Evolutionary conservation across 1,140 invertebrate genomes (phyloP).

Genomic region (Heterodera carotae): DNA sequence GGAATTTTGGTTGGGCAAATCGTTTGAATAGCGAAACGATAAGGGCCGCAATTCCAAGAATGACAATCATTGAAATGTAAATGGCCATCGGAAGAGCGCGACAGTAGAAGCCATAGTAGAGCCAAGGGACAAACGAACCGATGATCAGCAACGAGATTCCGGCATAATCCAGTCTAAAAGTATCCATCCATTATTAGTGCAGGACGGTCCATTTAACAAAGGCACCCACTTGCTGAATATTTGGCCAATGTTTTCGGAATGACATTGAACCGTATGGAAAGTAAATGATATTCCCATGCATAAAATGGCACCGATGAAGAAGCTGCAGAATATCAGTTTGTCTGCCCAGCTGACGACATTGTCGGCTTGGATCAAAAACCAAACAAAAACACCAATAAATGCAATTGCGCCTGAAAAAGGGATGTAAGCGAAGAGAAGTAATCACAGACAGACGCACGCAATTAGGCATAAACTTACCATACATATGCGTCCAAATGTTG

Average conservation of each 20-base stretch:
- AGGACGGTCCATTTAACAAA: too few species aligned
- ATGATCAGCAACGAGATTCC: slow-evolving; percentile 96
- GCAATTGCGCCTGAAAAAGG: slow-evolving; percentile 72
- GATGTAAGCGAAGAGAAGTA: neutral
- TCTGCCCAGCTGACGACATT: slow-evolving; percentile 55
- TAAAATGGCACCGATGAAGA: slow-evolving; percentile 67
- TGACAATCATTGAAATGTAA: slow-evolving; percentile 74
- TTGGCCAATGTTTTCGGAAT: slow-evolving; percentile 89
- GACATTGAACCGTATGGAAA: slow-evolving; percentile 97
- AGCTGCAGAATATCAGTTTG: slow-evolving; percentile 51
- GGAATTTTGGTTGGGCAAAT: slow-evolving; percentile 87
- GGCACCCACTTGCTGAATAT: slow-evolving; percentile 92
- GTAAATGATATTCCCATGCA: slow-evolving; percentile 90
- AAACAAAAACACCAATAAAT: slow-evolving; percentile 79
- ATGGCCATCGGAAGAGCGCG: slow-evolving; percentile 68
- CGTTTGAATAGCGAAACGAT: slow-evolving; percentile 96
- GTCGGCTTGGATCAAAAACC: slow-evolving; percentile 78
- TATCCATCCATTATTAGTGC: too few species aligned
- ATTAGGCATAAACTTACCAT: slow-evolving; percentile 69
- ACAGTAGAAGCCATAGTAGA: slow-evolving; percentile 96
- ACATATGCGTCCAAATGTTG: slow-evolving; percentile 95
- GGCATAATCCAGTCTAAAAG: slow-evolving; percentile 86
- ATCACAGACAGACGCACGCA: too few species aligned
- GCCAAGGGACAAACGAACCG: slow-evolving; percentile 98
- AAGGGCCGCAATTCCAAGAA: slow-evolving; percentile 87